phyloP scores from a whole-genome alignment of 2,113 vertebrate species.

The Datnioides undecimradiatus region DNA sequence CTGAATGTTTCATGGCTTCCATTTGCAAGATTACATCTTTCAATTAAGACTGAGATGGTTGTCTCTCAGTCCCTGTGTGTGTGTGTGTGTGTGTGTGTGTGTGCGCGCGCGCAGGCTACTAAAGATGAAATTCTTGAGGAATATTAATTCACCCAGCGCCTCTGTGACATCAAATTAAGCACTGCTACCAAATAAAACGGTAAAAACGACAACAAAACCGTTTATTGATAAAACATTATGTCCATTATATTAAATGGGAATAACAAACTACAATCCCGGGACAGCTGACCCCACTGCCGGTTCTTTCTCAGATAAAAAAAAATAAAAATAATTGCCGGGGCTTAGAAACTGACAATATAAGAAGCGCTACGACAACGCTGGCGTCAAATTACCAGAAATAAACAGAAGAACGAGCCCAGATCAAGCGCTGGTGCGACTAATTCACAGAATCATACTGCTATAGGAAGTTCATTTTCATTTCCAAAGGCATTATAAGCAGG shows the following conservation, averaged over 20 bases:
- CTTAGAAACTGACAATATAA: no score
- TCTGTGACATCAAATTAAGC: background rate
- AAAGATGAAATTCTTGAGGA: slow-evolving; percentile 16
- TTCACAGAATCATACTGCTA: no score
- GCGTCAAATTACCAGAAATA: no score
- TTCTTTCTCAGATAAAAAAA: background rate
- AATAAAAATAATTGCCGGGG: no score
- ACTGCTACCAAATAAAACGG: background rate
- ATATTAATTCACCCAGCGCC: slow-evolving; percentile 23
- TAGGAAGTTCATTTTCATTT: no score
- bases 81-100: slow-evolving; percentile 14
- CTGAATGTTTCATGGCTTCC: slow-evolving; percentile 75
- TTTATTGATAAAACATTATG: no score
- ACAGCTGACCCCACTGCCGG: background rate
- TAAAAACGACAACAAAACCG: background rate
- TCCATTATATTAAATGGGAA: background rate
- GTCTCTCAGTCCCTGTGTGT: slow-evolving; percentile 40
- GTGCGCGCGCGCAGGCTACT: background rate
- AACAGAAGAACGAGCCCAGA: no score
- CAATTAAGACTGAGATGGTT: slow-evolving; percentile 77
- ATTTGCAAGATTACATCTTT: slow-evolving; percentile 82
- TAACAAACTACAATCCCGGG: background rate
- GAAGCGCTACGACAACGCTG: no score
- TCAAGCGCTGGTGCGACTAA: no score
- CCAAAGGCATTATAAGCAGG: no score